phyloP scores from a whole-genome alignment of 2,113 vertebrate species.

The Chaetodon auriga region DNA sequence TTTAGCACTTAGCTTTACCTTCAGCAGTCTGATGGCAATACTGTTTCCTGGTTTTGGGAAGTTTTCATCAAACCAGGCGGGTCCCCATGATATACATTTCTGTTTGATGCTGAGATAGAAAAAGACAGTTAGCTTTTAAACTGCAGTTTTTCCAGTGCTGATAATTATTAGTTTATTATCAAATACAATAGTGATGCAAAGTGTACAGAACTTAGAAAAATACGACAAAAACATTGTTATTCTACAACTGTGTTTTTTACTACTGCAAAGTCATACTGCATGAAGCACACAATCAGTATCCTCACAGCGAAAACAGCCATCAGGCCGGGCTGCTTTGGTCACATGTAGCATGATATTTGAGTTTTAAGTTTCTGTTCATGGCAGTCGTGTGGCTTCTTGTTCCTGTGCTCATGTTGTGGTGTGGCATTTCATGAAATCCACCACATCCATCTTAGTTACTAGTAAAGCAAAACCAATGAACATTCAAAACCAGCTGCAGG shows the following conservation, averaged over 20 bases:
- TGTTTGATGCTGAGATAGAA: constrained; percentile 77
- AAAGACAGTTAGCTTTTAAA: constrained; percentile 4
- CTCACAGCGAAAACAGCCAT: constrained; percentile 1
- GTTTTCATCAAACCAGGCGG: constrained; percentile 74
- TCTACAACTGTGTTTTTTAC: neutral
- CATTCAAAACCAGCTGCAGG: neutral
- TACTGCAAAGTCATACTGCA: neutral
- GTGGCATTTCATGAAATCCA: constrained; percentile 30
- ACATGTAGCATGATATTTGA: neutral
- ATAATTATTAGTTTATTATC: neutral
- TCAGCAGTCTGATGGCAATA: constrained; percentile 80
- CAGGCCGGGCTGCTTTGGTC: neutral
- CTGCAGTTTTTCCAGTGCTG: neutral
- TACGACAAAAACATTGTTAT: neutral
- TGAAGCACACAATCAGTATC: neutral
- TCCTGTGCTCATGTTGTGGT: constrained; percentile 8
- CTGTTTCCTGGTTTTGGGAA: constrained; percentile 83
- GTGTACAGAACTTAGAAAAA: neutral
- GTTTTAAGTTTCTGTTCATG: constrained; percentile 39
- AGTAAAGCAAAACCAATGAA: constrained; percentile 60
- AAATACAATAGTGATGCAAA: neutral
- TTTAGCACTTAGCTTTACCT: constrained; percentile 69
- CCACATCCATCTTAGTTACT: constrained; percentile 37
- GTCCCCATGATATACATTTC: constrained; percentile 76
- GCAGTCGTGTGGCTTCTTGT: constrained; percentile 26